Evolutionary conservation across 1,140 invertebrate species (phyloP), one percentile per base, ranked within the genome.

Genomic region (Fopius arisanus): DNA sequence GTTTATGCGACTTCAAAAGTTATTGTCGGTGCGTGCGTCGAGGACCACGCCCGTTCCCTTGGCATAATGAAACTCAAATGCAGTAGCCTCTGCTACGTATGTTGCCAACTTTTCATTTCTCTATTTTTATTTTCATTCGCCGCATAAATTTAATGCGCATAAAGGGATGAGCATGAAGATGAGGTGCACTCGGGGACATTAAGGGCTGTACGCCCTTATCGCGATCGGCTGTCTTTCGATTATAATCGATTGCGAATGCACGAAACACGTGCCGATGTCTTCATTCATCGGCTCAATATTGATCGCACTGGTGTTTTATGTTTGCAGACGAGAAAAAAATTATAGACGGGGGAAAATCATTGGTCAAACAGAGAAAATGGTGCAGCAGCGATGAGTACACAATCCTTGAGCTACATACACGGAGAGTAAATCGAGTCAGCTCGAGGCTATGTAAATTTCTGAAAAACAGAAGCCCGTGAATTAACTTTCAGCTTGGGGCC

Each of bases 1-100:
- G 78, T 82, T 82, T 82, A 82, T 82, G 80, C 77, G 78, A 81
- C 76, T 82, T 82, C 74, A 76, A 74, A 81, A 82, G 79, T 82
- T 82, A 82, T 82, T 82, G 81, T 82, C 75, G 75, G 78, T 81
- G 79, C 79, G 81, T 82, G 81, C 72, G 76, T 43, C 37, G 69
- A 70, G 75, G 78, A 80, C 78, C 79, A 81, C 81, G 81, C 81
- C 81, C 77, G 78, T 76, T 41, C n/a, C 70, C 73, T 73, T 75
- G 65, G 75, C 70, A 79, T 80, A 79, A 79, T 82, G 73, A 82
- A 77, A 79, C 72, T 67, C 37, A 75, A 77, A 78, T 48, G 72
- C 67, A 63, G 72, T 73, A 75, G 69, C 40, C 33, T 63, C 63
- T 43, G 23, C 54, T 59, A 59, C 23, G 54, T 59, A 23, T 59